Evolutionary conservation across 2,888 invertebrate genomes (phyloP), one percentile per base, ranked within the genome.

Genomic region (Dusona sp.): DNA sequence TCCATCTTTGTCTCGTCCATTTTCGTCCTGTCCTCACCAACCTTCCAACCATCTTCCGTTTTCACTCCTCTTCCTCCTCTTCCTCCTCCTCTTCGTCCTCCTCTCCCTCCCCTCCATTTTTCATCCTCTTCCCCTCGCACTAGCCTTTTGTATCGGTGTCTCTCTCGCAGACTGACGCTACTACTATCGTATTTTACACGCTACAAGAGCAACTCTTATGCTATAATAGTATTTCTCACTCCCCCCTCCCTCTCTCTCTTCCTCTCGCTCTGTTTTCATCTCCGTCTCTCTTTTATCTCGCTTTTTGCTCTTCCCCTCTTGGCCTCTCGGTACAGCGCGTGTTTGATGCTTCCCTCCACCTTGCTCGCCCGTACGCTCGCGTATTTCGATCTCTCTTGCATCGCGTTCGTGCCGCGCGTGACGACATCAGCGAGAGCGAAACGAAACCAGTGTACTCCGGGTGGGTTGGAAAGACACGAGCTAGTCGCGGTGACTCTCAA

Each of bases 371-470:
- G 73, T 74, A 79, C 80, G 72, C 51, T 48, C 65, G 65, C 42
- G 64, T 48, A 8, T 64, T 45, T 48, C 57, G 33, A 36, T 75
- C 86, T 87, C 79, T 64, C 72, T 64, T 36, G 29, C 61, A 80
- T 84, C 88, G 84, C 85, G 79, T 84, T 77, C 74, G 38, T 83
- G 78, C 57, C 45, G 19, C n/a, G n/a, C 84, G 84, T 86, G 81
- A 84, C 86, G 85, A 85, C 87, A 81, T 85, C 80, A 82, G 80
- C 84, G 86, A 87, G 86, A 88, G 86, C 88, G 85, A 87, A 84
- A 86, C 79, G 86, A 87, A 79, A 83, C 86, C 25, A 54, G 70
- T 68, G 67, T 64, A 42, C 51, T 54, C 29, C 38, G 54, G 79
- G 75, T 65, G 36, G 13, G 84, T 45, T 72, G 80, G 13, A 29